phyloP scores from a whole-genome alignment of 2,888 invertebrate species.

The Kryphioiulus occultus region DNA sequence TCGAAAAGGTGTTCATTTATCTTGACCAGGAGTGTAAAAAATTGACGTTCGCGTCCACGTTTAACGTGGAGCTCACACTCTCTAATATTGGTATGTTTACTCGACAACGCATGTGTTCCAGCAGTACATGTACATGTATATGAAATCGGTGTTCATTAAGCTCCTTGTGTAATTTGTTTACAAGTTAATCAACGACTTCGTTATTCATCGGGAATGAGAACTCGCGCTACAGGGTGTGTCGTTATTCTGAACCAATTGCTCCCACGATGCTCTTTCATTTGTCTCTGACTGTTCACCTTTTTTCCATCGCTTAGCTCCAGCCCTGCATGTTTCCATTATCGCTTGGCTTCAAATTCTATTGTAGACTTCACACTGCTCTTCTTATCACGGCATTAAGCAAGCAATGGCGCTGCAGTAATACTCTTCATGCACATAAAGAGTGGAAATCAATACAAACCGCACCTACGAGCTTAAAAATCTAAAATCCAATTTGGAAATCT shows the following conservation, averaged over 20 bases:
- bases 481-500: background rate
- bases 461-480: slow-evolving; percentile 4
- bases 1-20: too few species aligned
- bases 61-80: too few species aligned
- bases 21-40: too few species aligned
- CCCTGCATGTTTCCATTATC: background rate
- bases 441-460: slow-evolving; percentile 23
- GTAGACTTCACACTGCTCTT: too few species aligned
- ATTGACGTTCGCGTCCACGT: too few species aligned
- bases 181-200: background rate
- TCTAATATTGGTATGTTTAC: too few species aligned
- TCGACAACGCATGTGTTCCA: too few species aligned
- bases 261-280: background rate
- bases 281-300: background rate
- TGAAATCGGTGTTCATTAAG: background rate
- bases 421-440: background rate
- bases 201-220: background rate
- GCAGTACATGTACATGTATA: background rate
- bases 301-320: background rate
- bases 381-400: slow-evolving; percentile 8
- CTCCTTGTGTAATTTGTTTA: background rate
- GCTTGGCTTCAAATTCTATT: background rate
- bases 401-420: slow-evolving; percentile 8
- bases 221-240: background rate
- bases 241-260: background rate